These are phyloP conservation scores for Drosophila persimilis DNA, from an alignment of 1,140 invertebrate genomes.

Conservation along the genomic window DNA sequence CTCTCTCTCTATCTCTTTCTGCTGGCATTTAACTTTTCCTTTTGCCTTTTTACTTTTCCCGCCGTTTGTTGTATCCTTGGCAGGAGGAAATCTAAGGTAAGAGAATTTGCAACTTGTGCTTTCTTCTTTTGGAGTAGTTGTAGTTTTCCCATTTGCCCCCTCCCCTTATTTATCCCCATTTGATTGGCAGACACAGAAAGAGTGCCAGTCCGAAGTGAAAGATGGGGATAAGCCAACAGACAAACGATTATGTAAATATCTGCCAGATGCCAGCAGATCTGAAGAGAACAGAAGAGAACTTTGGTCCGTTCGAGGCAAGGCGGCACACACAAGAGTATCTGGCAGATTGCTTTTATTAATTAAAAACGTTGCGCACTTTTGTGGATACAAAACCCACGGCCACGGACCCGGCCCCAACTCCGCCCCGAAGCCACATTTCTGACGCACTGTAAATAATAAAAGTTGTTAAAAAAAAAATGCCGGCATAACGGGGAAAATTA, in stretches of 20 bases:
- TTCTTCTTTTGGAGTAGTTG: constrained; percentile 27
- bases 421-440: neutral
- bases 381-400: neutral
- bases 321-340: neutral
- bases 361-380: constrained; percentile 53
- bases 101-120: constrained; percentile 56
- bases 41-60: constrained; percentile 1
- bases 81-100: constrained; percentile 40
- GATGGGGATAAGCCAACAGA: constrained; percentile 56
- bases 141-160: constrained; percentile 9
- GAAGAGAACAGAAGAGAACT: constrained; percentile 21
- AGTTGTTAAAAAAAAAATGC: constrained; percentile 6
- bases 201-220: constrained; percentile 24
- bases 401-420: too few species aligned
- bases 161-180: constrained; percentile 9
- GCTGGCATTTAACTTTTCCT: constrained; percentile 6
- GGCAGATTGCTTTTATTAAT: constrained; percentile 59
- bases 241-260: constrained; percentile 63
- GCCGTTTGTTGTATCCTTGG: constrained; percentile 4
- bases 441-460: neutral
- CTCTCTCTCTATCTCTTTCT: neutral
- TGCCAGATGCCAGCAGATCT: constrained; percentile 32
- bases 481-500: constrained; percentile 1
- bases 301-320: constrained; percentile 13
- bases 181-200: constrained; percentile 50